Evolutionary conservation across 23 tunicate species (phyloP), one percentile per base, ranked within the genome.

Genomic region (Styela clava): DNA sequence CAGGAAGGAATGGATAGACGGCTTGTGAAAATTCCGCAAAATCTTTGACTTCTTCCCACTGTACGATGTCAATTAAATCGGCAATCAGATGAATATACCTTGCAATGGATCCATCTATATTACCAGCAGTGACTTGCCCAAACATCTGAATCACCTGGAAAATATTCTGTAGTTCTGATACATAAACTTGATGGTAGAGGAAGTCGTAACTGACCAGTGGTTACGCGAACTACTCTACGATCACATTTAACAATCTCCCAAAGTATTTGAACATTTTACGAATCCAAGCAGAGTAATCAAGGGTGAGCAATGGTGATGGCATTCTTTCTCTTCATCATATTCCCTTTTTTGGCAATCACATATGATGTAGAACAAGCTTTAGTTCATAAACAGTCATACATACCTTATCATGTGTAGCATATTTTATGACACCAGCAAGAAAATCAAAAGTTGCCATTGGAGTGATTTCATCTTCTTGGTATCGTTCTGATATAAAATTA

Each of bases 401-500:
- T 70, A 86, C 97, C 83, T 91, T 91, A 74, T 91, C 91, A 24
- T 86, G 85, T 20, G 87, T 85, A 24, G 97, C 97, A 76, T 79
- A 85, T 69, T 91, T 91, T 1, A 85, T 88, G 23, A 91, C 85
- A 33, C 86, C 97, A 24, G 85, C 82, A 0, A 91, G 68, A 33
- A 91, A 83, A 61, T 91, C 97, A 82, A 86, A 91, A 20, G 86
- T 85, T 56, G 97, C 97, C 83, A 86, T 68, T 23, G 97, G 89
- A 2, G 90, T 76, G 52, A 91, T 91, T 52, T 91, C 97, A 56
- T 91, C 97, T 67, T 91, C 97, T 33, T 83, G 90, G 51, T 91
- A 91, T 24, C 97, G 82, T 52, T 91, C 97, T n/a, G 79, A 79
- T 82, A 91, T 91, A 61, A 91, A 91, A 34, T 91, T 83, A 86